Base-by-base conservation (phyloP, 2,797 vertebrate species). In the Esox masquinongy region DNA sequence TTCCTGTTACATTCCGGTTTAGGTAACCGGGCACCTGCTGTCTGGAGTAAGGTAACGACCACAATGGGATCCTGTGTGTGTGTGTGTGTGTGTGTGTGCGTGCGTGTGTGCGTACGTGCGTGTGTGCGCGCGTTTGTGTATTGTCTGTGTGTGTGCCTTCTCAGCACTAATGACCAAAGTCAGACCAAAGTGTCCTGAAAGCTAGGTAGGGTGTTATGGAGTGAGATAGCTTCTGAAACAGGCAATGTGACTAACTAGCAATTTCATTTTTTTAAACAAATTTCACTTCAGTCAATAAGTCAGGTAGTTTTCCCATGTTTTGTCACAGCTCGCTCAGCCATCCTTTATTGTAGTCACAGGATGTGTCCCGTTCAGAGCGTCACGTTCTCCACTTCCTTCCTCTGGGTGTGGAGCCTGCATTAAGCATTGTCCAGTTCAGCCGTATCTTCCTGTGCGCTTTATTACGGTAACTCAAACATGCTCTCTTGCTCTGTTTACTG, bases 1-100 rank as follows among this genome's bases (percentile, higher is more conserved):
- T 77, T 90, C 85, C 85, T 81, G 77, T 70, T 83, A 29, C 22
- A 72, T 86, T 88, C 88, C 85, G 88, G 82, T 88, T 85, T 75
- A 69, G 39, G 49, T 34, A 80, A 69, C 66, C 53, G 78, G 76
- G 53, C 73, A 77, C 50, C 76, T 70, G 81, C 73, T 73, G 74
- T 74, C 79, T 79, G 75, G 76, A 68, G 39, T 78, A 19, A 53
- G 50, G 17, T 56, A 87, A 81, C 43, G 80, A 82, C 43, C 29
- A 50, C 72, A 16, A 36, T 68, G 70, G 68, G 43, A 70, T 8
- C 84, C 36, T 79, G 69, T 70, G 73, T 71, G 56, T 51, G 31
- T 70, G 68, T 43, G 43, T 79, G 19, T 83, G 50, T 70, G 72
- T 73, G 66, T 81, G 56, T 73, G 68, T 80, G 64, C 73, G 47